A percentile compares a stretch with the other conserved stretches of the same genome.
These are phyloP conservation scores for Brenthis ino DNA, from an alignment of 2,888 invertebrate genomes.

Conservation along the genomic window DNA sequence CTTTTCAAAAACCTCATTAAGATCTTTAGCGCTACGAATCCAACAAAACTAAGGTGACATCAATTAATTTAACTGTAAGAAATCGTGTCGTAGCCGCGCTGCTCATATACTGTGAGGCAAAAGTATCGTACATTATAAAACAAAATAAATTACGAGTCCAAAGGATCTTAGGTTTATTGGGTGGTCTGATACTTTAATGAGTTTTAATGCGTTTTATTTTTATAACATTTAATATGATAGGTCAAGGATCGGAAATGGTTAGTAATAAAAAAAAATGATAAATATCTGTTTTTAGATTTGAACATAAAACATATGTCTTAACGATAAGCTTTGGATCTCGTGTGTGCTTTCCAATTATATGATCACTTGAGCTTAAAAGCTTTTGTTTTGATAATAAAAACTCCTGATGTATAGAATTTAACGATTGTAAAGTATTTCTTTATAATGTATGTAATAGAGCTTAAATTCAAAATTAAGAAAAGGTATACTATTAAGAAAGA, in stretches of 20 bases:
- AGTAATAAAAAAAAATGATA: slow-evolving; percentile 31
- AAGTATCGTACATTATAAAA: slow-evolving; percentile 40
- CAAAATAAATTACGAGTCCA: slow-evolving; percentile 41
- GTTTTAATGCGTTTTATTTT: slow-evolving; percentile 47
- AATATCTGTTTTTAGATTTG: slow-evolving; percentile 21
- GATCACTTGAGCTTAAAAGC: neutral
- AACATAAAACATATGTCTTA: slow-evolving; percentile 14
- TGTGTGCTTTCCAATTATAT: neutral
- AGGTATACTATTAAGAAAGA: no score
- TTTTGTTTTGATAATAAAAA: neutral
- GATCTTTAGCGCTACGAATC: no score
- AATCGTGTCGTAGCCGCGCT: neutral
- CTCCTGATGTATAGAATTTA: no score
- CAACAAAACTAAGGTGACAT: no score
- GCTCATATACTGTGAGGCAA: slow-evolving; percentile 14
- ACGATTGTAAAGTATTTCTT: no score
- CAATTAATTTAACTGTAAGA: no score
- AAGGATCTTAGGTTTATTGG: slow-evolving; percentile 50
- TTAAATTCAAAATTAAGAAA: no score
- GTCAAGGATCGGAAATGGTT: slow-evolving; percentile 42
- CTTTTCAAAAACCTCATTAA: no score
- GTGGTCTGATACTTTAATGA: slow-evolving; percentile 52
- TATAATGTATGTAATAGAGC: no score
- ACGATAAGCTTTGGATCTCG: neutral
- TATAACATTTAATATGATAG: slow-evolving; percentile 44